These are phyloP conservation scores for Aegithalos caudatus DNA, from an alignment of 2,113 vertebrate species.

Conservation along the genomic window DNA sequence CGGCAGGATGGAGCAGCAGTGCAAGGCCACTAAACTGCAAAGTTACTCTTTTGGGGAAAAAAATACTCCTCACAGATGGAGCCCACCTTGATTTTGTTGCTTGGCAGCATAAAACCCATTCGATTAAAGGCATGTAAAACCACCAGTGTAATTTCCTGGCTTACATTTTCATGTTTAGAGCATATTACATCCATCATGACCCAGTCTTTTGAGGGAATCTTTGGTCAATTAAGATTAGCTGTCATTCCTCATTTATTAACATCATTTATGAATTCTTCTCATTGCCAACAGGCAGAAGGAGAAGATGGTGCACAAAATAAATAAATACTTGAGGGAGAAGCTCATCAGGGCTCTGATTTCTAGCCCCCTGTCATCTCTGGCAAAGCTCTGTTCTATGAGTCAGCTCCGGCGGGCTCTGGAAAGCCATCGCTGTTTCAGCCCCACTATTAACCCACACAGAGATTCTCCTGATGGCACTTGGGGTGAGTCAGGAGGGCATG, in stretches of 20 bases:
- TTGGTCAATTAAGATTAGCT: not conserved
- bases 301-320: not conserved
- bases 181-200: not conserved
- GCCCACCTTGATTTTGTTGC: not conserved
- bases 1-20: accelerated
- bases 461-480: not conserved
- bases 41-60: not conserved
- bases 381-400: not conserved
- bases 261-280: not conserved
- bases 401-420: not conserved
- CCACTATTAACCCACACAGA: accelerated
- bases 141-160: not conserved
- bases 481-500: not conserved
- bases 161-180: not conserved
- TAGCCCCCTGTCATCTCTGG: not conserved
- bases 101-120: not conserved
- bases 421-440: accelerated
- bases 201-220: not conserved
- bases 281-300: not conserved
- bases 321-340: not conserved
- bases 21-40: not conserved
- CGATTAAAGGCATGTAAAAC: not conserved
- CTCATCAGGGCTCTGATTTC: not conserved
- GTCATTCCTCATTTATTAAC: not conserved
- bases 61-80: not conserved